Evolutionary conservation across 2,888 invertebrate species (phyloP).

Genomic region (Chrysomela aeneicollis): DNA sequence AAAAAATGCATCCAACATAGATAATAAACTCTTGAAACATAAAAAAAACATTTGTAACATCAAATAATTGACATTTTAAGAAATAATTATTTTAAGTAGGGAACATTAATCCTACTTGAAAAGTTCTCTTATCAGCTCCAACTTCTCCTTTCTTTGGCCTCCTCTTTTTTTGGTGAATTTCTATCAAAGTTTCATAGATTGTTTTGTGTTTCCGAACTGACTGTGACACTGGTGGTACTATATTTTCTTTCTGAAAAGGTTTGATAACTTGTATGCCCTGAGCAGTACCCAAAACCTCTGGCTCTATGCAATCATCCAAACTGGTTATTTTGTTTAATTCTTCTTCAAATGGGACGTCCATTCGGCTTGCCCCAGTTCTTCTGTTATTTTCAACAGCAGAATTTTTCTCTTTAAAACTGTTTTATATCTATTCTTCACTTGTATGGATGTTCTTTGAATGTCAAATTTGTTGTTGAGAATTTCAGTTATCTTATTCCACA

Average conservation of each 20-base stretch:
- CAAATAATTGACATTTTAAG: not conserved
- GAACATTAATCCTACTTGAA: not conserved
- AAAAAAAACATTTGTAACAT: no score
- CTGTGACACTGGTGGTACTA: not conserved
- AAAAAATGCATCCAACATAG: not conserved
- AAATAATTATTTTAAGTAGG: not conserved
- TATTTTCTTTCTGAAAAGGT: no score
- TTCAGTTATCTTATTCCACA: slow-evolving; percentile 35
- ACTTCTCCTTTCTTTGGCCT: slow-evolving; percentile 17
- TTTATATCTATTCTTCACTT: slow-evolving; percentile 39
- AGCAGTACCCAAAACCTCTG: slow-evolving; percentile 32
- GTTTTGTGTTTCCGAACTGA: slow-evolving; percentile 12
- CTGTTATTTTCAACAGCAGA: slow-evolving; percentile 35
- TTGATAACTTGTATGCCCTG: no score
- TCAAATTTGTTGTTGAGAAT: slow-evolving; percentile 24
- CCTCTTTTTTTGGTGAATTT: slow-evolving; percentile 15
- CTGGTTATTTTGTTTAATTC: slow-evolving; percentile 39
- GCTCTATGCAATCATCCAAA: slow-evolving; percentile 41
- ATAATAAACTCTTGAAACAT: not conserved
- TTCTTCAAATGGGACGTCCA: slow-evolving; percentile 32
- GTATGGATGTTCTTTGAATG: slow-evolving; percentile 17
- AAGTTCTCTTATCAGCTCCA: slow-evolving; percentile 16
- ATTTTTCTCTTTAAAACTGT: slow-evolving; percentile 40
- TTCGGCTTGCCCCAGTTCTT: slow-evolving; percentile 27
- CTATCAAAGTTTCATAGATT: not conserved